Evolutionary conservation across 2,888 invertebrate species (phyloP), one percentile per base, ranked within the genome.

Genomic region (Clivina fossor): DNA sequence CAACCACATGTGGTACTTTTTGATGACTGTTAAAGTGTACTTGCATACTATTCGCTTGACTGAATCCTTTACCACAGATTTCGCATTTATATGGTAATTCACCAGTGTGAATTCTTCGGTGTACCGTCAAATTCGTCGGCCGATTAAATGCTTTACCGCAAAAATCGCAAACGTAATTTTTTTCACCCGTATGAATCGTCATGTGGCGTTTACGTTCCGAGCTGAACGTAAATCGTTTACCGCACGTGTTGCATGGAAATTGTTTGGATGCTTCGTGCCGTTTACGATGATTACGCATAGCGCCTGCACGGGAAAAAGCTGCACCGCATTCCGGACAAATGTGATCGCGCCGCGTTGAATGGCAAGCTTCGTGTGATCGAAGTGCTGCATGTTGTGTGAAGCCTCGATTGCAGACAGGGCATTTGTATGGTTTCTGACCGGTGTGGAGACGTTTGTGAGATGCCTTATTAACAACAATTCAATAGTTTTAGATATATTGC

Each of bases 71-170:
- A 1, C 78, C 77, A 58, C 80, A 80, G 0, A 78, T 75, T 3
- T 76, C 74, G 56, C 80, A 80, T 4, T 71, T 73, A 61, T 73
- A 76, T 37, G 76, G 78, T 62, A 78, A 73, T 61, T 79, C 78
- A 51, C 79, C 79, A 1, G 78, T 78, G 64, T 80, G 80, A 58
- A 78, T 78, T 1, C 76, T 74, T 56, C 72, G 75, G 59, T 81
- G 81, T 18, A 78, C 69, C 15, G 74, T 70, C 44, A 80, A 77
- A 61, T 78, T 77, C 3, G 77, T 75, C 40, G 78, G 63, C 11
- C 78, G 72, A 58, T 77, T 77, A 63, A 80, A 80, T 1, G 76
- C 74, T 61, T 78, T 79, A 2, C 78, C 79, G 64, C 81, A 73
- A 5, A 67, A 47, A 46, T 78, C 78, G 60, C 81, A 81, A 18